Percentiles rank a stretch among this genome's conserved stretches.
Conservation (phyloP, 2,888 invertebrate genomes). For the Mimas tiliae region DNA sequence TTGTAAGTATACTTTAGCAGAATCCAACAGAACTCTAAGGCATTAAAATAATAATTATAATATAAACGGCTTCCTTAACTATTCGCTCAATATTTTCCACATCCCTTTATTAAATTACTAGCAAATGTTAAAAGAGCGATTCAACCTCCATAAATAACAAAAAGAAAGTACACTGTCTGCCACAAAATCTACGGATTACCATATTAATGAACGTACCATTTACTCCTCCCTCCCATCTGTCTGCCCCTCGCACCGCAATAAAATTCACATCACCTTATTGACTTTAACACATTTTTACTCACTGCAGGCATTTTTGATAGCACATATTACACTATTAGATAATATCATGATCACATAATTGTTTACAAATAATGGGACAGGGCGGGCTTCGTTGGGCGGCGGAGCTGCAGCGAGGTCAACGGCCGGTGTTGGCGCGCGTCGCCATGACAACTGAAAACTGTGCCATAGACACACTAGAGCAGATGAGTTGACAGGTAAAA, state of each 20-base stretch:
- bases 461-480: neutral
- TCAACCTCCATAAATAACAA: neutral
- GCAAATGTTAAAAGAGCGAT: neutral
- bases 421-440: constrained; percentile 59
- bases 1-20: no score
- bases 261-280: neutral
- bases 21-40: no score
- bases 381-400: constrained; percentile 43
- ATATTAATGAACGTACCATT: constrained; percentile 7
- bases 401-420: constrained; percentile 50
- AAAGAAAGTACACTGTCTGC: neutral
- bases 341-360: constrained; percentile 31
- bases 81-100: no score
- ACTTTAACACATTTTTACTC: neutral
- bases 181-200: neutral
- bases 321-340: neutral
- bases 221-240: neutral
- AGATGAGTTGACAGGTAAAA: neutral
- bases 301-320: neutral
- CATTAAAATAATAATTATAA: no score
- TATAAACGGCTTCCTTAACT: no score
- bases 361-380: constrained; percentile 53
- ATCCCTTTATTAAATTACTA: no score
- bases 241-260: neutral
- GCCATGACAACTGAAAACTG: constrained; percentile 50